phyloP scores from a whole-genome alignment of 2,888 invertebrate species.

The Drosophila algonquin region DNA sequence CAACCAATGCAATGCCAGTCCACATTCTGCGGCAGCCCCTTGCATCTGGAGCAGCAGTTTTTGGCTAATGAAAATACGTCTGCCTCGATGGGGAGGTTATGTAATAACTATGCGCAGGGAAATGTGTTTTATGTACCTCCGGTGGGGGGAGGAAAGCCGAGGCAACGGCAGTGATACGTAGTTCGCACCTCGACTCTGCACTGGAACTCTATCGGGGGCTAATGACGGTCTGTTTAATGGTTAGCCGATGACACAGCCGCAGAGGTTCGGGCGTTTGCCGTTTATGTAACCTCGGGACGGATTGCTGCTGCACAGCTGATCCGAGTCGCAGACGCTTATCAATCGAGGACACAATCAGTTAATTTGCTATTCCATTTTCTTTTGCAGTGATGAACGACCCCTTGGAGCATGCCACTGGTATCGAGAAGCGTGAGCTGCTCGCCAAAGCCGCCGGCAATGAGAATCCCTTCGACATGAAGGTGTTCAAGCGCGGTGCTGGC shows the following conservation, averaged over 20 bases:
- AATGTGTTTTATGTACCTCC: constrained; percentile 36
- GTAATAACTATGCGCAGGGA: constrained; percentile 58
- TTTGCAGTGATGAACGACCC: constrained; percentile 92
- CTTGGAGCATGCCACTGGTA: constrained; percentile 95
- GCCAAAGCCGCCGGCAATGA: constrained; percentile 94
- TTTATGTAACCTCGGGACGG: constrained; percentile 57
- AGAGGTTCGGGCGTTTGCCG: constrained; percentile 25
- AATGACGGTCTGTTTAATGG: no score
- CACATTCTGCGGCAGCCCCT: not conserved
- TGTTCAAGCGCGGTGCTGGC: constrained; percentile 91
- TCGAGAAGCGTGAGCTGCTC: constrained; percentile 95
- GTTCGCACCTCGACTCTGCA: constrained; percentile 38
- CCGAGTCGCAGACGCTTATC: not conserved
- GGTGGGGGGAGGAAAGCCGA: constrained; percentile 5
- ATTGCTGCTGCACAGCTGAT: constrained; percentile 15
- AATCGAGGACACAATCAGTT: constrained; percentile 4
- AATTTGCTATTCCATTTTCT: not conserved
- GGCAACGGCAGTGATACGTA: constrained; percentile 5
- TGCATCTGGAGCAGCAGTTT: not conserved
- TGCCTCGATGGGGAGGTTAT: constrained; percentile 62
- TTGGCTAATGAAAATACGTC: constrained; percentile 21
- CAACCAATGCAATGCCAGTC: not conserved
- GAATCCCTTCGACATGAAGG: constrained; percentile 93
- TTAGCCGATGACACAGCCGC: constrained; percentile 10
- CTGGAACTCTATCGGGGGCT: not conserved